These are phyloP conservation scores for Falco rusticolus DNA, from an alignment of 2,797 vertebrate genomes.

Conservation along the genomic window DNA sequence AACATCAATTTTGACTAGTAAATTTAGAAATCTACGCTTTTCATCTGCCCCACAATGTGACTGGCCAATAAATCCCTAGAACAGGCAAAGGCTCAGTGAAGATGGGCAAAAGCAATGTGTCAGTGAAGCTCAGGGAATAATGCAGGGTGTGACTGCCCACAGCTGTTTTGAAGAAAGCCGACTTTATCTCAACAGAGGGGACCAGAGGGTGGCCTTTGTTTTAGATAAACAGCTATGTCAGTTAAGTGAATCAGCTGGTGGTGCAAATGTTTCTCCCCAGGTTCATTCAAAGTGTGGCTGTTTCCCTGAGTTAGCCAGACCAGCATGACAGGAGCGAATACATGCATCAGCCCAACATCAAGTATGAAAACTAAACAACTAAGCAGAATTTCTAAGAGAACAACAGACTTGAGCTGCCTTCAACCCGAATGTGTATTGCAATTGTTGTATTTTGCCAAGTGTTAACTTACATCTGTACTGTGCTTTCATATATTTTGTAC, in stretches of 20 bases:
- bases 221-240: neutral
- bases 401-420: neutral
- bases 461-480: neutral
- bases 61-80: neutral
- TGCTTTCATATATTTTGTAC: neutral
- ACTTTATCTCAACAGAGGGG: neutral
- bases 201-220: neutral
- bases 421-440: neutral
- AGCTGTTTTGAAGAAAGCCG: neutral
- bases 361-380: neutral
- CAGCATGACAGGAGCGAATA: neutral
- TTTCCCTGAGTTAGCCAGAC: neutral
- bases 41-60: neutral
- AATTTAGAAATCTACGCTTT: neutral
- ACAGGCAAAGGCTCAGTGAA: neutral
- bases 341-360: accelerated
- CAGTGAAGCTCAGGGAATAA: neutral
- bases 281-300: neutral
- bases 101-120: neutral
- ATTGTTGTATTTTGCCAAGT: neutral
- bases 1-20: neutral
- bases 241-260: neutral
- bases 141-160: neutral
- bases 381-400: neutral
- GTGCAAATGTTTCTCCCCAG: neutral